Evolutionary conservation across 2,888 invertebrate species (phyloP).

Genomic region (Pammene aurita): DNA sequence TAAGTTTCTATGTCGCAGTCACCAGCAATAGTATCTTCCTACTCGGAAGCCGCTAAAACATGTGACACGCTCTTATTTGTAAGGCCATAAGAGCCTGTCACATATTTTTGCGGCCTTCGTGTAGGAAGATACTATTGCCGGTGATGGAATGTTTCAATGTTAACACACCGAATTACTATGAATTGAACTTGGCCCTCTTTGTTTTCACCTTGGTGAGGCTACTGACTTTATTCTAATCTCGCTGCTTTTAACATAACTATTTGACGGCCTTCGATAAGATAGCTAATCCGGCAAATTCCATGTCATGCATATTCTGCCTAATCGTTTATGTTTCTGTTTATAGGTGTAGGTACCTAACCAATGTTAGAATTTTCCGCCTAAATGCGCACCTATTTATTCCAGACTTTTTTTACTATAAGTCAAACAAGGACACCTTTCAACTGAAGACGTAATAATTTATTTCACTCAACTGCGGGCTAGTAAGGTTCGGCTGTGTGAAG

Average conservation of each 20-base stretch:
- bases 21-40: too few species aligned
- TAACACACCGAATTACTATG: too few species aligned
- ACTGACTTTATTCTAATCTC: constrained; percentile 33
- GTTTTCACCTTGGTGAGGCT: constrained; percentile 28
- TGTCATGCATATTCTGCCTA: constrained; percentile 12
- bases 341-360: background rate
- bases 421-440: background rate
- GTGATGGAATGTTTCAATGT: too few species aligned
- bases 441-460: too few species aligned
- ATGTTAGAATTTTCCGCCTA: constrained; percentile 5
- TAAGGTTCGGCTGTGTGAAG: too few species aligned
- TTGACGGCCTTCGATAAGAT: constrained; percentile 34
- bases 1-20: too few species aligned
- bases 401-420: constrained; percentile 5
- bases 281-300: constrained; percentile 19
- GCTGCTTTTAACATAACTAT: constrained; percentile 28
- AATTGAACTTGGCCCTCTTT: constrained; percentile 20
- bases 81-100: too few species aligned
- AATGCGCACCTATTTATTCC: background rate
- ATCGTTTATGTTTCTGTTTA: constrained; percentile 9
- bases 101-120: too few species aligned
- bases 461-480: too few species aligned
- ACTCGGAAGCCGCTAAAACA: too few species aligned
- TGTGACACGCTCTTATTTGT: too few species aligned
- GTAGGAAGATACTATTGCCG: too few species aligned